Base-by-base conservation (phyloP, 2,113 vertebrate species). In the Heptranchias perlo region DNA sequence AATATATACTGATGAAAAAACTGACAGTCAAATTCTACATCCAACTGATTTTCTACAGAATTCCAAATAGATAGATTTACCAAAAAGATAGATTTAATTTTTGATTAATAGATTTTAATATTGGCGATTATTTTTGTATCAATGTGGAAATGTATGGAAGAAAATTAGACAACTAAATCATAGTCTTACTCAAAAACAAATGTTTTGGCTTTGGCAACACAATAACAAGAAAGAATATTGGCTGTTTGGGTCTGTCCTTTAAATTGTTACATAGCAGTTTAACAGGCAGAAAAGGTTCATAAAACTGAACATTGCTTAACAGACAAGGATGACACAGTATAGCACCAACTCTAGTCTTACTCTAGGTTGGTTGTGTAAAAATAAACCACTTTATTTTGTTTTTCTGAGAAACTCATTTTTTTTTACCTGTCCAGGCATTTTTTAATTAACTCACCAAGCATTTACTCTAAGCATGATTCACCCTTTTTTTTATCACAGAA, bases 381-480 rank as follows among this genome's bases (percentile, higher is more conserved):
- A 69, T 49, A 7, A 47, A 47, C 23, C 94, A 52, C 65, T 95
- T 39, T 64, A 28, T 52, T 69, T 95, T 95, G 94, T 69, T 69
- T 69, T 69, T 69, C 14, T 67, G 23, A 28, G 25, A 69, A 31
- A 73, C 52, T 49, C 35, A 35, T 58, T 89, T 89, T 89, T 58
- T 91, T 58, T 91, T 58, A 69, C 64, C 65, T 47, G 65, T 69
- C 44, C 25, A 93, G 94, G 94, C 64, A 95, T 95, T 95, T 95
- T 95, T 69, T 49, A 95, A 95, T 95, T 95, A 95, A 95, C 62
- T 69, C 64, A 69, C 94, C 39, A 49, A 95, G 64, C 64, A 69
- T 95, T 95, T 95, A 95, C 65, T 95, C 64, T 95, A 35, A 95
- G 23, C 94, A 69, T 69, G 64, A 69, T 95, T 95, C 65, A 28